Percentiles rank a stretch among this genome's conserved stretches.
Conservation (phyloP, 92 coral and sea anemone genomes). For the Palythoa grandis region DNA sequence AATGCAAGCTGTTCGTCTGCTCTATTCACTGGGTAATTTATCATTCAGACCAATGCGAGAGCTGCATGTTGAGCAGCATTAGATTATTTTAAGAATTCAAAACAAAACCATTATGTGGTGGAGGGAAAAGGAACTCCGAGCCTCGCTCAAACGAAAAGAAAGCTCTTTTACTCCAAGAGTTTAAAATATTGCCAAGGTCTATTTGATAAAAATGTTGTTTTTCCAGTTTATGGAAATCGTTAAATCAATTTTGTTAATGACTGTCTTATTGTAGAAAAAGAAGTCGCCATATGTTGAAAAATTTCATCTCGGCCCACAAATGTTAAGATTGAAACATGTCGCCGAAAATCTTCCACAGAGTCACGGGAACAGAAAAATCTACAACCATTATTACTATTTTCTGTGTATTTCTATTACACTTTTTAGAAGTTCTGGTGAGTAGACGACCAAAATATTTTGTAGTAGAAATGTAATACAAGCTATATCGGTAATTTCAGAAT, state of each 20-base stretch:
- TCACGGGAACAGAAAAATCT: neutral
- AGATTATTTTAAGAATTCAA: constrained; percentile 31
- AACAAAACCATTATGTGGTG: constrained; percentile 12
- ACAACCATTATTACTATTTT: neutral
- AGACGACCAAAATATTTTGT: neutral
- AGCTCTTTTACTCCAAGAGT: neutral
- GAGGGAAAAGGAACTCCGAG: neutral
- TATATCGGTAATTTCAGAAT: neutral
- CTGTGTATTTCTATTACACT: neutral
- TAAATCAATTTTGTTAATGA: constrained; percentile 16
- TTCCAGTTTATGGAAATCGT: constrained; percentile 2
- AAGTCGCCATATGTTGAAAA: constrained; percentile 15
- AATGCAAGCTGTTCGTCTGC: constrained; percentile 26
- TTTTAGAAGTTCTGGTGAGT: constrained; percentile 33
- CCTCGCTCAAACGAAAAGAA: neutral
- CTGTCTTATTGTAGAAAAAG: neutral
- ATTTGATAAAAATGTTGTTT: constrained; percentile 18
- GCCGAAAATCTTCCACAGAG: neutral
- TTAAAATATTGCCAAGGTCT: neutral
- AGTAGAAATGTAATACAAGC: neutral
- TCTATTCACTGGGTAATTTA: constrained; percentile 22
- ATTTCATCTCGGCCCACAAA: neutral
- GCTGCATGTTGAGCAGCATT: neutral
- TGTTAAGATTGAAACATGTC: neutral
- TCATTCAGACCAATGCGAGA: constrained; percentile 37